Evolutionary conservation across 2,888 invertebrate species (phyloP).

Genomic region (Xestia ashworthii): DNA sequence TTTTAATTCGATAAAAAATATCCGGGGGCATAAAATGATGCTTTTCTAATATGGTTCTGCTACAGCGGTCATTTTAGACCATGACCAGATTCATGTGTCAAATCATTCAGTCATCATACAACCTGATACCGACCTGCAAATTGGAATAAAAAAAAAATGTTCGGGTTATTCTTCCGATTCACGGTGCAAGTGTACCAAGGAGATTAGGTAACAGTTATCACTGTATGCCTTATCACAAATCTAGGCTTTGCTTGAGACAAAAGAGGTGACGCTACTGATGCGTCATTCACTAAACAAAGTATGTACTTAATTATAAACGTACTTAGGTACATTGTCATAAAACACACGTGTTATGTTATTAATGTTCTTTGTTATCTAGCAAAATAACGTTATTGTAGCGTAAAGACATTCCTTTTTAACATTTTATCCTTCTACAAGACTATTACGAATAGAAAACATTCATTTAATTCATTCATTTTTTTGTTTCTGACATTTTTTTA

Average conservation of each 20-base stretch:
- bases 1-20: not conserved
- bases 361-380: conserved; percentile 7
- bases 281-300: not conserved
- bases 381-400: not conserved
- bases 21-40: too few species aligned
- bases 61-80: too few species aligned
- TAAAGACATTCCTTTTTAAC: not conserved
- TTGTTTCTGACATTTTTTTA: too few species aligned
- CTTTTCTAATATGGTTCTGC: too few species aligned
- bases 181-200: not conserved
- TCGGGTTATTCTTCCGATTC: not conserved
- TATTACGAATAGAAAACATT: not conserved
- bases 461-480: too few species aligned
- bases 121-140: not conserved
- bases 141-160: not conserved
- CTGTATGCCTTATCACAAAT: conserved; percentile 1
- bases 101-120: not conserved
- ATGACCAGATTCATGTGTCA: not conserved
- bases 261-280: not conserved
- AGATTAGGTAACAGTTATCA: not conserved
- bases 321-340: not conserved
- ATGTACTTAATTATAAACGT: not conserved
- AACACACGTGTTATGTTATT: not conserved
- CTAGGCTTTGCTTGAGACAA: conserved; percentile 5
- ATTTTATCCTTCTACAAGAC: not conserved